Percentiles rank a stretch among this genome's conserved stretches.
These are phyloP conservation scores for Eospalax fontanierii DNA, from an alignment of 2,797 vertebrate genomes.

Conservation along the genomic window DNA sequence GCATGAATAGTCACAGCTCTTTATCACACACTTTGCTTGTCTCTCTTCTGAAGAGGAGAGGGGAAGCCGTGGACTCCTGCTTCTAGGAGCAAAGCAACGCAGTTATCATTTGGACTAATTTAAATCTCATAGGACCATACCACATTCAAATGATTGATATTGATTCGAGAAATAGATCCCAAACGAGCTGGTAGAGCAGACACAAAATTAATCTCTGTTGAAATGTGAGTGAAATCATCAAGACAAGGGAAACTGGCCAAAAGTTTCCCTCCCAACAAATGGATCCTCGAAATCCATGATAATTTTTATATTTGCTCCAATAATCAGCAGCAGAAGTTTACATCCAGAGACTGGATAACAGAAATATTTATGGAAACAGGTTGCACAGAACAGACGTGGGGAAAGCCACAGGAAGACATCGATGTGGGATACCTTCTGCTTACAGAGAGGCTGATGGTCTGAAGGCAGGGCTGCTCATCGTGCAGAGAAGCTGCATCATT, in stretches of 20 bases:
- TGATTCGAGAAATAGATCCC: slow-evolving; percentile 72
- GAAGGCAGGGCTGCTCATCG: not conserved
- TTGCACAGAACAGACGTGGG: slow-evolving; percentile 22
- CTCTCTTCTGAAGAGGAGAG: slow-evolving; percentile 70
- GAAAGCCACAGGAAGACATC: not conserved
- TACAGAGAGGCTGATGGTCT: slow-evolving; percentile 56
- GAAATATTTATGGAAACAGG: slow-evolving; percentile 58
- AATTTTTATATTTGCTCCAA: slow-evolving; percentile 73
- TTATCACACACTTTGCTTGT: slow-evolving; percentile 68
- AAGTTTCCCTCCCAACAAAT: slow-evolving; percentile 57
- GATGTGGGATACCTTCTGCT: not conserved
- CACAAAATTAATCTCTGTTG: slow-evolving; percentile 79
- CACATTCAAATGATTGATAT: slow-evolving; percentile 78
- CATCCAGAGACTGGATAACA: slow-evolving; percentile 17
- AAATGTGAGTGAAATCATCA: slow-evolving; percentile 79
- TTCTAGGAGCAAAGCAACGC: slow-evolving; percentile 61
- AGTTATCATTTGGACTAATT: slow-evolving; percentile 67
- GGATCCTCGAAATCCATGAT: slow-evolving; percentile 53
- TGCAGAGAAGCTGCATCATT: not conserved
- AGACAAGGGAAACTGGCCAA: slow-evolving; percentile 57
- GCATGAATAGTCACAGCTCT: slow-evolving; percentile 31
- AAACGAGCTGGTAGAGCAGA: slow-evolving; percentile 62
- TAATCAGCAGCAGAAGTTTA: slow-evolving; percentile 71
- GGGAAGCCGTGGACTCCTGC: slow-evolving; percentile 10
- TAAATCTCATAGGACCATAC: slow-evolving; percentile 29